Evolutionary conservation across 2,888 invertebrate genomes (phyloP), one percentile per base, ranked within the genome.

Genomic region (Trichopoda pennipes): DNA sequence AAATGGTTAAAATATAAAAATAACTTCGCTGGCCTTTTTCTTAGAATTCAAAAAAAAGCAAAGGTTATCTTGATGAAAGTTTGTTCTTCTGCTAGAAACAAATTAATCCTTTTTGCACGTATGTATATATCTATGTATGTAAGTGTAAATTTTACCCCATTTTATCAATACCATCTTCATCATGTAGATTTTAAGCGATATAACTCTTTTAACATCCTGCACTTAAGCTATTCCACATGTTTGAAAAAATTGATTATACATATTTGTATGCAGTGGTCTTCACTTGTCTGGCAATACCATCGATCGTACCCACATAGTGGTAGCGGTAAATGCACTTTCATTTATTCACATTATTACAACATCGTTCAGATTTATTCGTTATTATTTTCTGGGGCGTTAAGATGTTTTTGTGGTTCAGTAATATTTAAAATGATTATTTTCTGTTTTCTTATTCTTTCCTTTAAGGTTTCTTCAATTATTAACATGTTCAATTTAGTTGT

Each of bases 241-340:
- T 55, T 74, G 32, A n/a, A 64, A 64, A 19, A 35, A 35, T 64
- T 64, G 35, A 74, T 44, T 44, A 53, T n/a, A n/a, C n/a, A n/a
- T 35, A 23, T 73, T 44, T 55, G 64, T 47, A 12, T 47, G 35
- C 21, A n/a, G 12, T 35, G 21, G n/a, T 44, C 53, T 28, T 28
- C 53, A 61, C 19, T 51, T 28, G 61, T 44, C 19, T 58, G 19
- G 47, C 47, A 19, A 19, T 10, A 47, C 44, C 28, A 14, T 32
- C 53, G 14, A 42, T 42, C 21, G 17, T 60, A 47, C 44, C 42
- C 10, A 38, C 38, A 17, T 55, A 9, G 73, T 3, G 44, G 56
- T 81, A 77, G 81, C 81, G 81, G 81, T 81, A 77, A 77, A 81
- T 81, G 77, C 77, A 77, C 81, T 81, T 81, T 77, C 77, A 81